Conservation (phyloP, 2,797 vertebrate species). For the Stomatorhinus walkeri region DNA sequence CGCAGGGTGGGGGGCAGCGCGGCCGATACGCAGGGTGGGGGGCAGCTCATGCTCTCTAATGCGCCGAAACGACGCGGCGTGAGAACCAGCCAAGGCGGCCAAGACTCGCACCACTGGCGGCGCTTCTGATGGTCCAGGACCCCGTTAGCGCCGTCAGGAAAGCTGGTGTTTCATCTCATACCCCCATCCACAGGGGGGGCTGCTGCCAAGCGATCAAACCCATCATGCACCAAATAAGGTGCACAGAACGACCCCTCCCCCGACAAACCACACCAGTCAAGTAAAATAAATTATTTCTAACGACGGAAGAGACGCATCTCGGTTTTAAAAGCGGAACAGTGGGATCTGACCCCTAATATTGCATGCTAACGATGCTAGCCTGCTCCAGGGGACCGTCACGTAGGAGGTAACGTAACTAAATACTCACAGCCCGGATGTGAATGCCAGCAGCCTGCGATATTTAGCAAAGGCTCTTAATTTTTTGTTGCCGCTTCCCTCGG, state of each 20-base stretch:
- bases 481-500: not conserved
- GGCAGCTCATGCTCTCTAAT: not conserved
- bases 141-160: not conserved
- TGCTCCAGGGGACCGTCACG: not conserved
- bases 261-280: not conserved
- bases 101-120: not conserved
- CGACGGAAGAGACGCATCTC: not conserved
- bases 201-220: not conserved
- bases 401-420: not conserved
- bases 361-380: slow-evolving; percentile 8
- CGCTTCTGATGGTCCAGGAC: not conserved
- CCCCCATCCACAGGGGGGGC: not conserved
- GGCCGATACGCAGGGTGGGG: not conserved
- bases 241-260: not conserved
- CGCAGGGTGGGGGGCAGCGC: not conserved
- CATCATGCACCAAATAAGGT: not conserved
- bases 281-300: not conserved
- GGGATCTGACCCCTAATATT: not conserved
- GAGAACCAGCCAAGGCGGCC: not conserved
- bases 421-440: slow-evolving; percentile 4
- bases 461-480: not conserved
- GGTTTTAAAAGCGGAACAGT: not conserved
- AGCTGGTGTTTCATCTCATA: not conserved
- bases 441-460: not conserved
- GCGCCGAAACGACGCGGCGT: not conserved